Evolutionary conservation across 2,113 vertebrate species (phyloP).

Genomic region (Hipposideros armiger): DNA sequence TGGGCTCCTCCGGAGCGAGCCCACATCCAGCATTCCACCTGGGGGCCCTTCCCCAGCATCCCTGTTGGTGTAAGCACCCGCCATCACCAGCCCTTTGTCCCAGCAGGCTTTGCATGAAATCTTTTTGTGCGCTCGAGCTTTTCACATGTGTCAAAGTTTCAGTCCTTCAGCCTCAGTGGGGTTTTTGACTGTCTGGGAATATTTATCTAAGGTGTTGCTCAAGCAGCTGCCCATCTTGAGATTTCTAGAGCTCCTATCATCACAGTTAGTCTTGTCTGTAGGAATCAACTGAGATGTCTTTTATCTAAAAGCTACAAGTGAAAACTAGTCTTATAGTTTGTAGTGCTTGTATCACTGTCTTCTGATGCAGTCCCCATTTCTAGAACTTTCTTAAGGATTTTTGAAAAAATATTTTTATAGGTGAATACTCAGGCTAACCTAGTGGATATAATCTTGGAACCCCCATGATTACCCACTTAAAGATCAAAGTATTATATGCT

Average conservation of each 20-base stretch:
- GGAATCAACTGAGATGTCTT: neutral
- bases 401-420: constrained; percentile 75
- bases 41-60: neutral
- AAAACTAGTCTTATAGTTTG: neutral
- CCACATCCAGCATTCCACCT: neutral
- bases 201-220: neutral
- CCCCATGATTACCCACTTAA: constrained; percentile 73
- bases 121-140: neutral
- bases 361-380: constrained; percentile 23
- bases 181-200: neutral
- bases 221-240: neutral
- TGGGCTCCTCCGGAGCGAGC: neutral
- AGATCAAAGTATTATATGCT: constrained; percentile 82
- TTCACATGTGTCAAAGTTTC: neutral
- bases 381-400: constrained; percentile 54
- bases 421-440: constrained; percentile 76
- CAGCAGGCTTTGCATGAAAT: neutral
- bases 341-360: neutral
- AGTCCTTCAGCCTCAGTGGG: neutral
- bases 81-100: neutral
- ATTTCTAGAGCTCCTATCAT: neutral
- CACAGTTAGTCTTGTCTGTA: neutral
- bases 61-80: neutral
- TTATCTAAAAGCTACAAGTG: neutral
- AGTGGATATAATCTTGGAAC: constrained; percentile 70